A percentile compares a stretch with the other conserved stretches of the same genome.
Evolutionary conservation across 2,113 vertebrate genomes (phyloP).

Genomic region (Python bivittatus): DNA sequence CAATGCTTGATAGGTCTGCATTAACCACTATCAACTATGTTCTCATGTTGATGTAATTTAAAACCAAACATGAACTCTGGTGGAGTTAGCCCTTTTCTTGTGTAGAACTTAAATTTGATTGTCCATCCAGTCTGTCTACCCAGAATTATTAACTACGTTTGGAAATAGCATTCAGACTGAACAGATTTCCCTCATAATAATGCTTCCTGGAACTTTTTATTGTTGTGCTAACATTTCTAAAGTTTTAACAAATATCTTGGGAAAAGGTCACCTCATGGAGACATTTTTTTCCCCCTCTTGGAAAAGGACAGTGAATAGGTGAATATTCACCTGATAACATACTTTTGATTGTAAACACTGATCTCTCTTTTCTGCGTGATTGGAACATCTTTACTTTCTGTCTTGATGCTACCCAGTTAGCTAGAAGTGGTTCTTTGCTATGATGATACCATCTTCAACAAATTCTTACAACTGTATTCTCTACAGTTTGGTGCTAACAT

Average conservation of each 20-base stretch:
- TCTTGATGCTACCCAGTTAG: background rate
- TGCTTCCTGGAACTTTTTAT: slow-evolving; percentile 47
- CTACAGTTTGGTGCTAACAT: background rate
- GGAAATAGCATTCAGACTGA: slow-evolving; percentile 7
- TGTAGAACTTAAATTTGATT: background rate
- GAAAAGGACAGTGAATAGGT: slow-evolving; percentile 52
- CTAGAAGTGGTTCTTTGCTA: background rate
- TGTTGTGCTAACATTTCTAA: slow-evolving; percentile 67
- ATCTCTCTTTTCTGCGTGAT: background rate
- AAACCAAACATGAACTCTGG: background rate
- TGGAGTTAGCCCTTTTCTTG: no score
- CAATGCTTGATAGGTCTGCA: background rate
- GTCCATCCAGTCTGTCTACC: no score
- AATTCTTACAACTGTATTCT: slow-evolving; percentile 24
- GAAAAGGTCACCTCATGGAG: slow-evolving; percentile 70
- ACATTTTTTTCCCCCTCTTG: slow-evolving; percentile 55
- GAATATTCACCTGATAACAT: slow-evolving; percentile 46
- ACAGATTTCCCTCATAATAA: slow-evolving; percentile 39
- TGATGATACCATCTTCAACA: background rate
- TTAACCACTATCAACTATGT: slow-evolving; percentile 22
- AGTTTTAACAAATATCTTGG: slow-evolving; percentile 64
- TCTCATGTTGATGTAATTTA: background rate
- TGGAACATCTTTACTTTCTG: slow-evolving; percentile 15
- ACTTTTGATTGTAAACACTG: slow-evolving; percentile 18
- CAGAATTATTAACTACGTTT: slow-evolving; percentile 11